Conservation (phyloP, 2,888 invertebrate genomes). For the Drosophila diplacantha region DNA sequence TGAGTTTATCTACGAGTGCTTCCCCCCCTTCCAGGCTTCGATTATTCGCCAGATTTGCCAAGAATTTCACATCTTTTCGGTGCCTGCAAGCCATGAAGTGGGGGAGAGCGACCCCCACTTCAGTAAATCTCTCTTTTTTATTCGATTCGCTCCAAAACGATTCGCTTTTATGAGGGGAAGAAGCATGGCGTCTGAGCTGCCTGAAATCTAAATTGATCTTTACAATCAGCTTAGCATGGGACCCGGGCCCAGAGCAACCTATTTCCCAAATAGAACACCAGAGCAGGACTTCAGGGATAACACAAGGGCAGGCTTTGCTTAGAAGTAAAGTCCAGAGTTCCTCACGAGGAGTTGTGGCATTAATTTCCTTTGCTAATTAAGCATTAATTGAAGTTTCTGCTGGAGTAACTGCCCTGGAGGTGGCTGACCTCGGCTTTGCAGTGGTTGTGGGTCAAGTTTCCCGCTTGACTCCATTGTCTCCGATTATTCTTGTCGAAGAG, state of each 20-base stretch:
- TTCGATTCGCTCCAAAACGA: conserved; percentile 8
- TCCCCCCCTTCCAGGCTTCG: conserved; percentile 18
- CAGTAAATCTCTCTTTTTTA: conserved; percentile 29
- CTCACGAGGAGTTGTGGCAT: background rate
- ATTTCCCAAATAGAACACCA: background rate
- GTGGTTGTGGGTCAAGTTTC: background rate
- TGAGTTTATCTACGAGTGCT: conserved; percentile 43
- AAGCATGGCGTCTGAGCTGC: background rate
- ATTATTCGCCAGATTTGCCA: conserved; percentile 32
- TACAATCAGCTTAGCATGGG: background rate
- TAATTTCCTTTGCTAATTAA: background rate
- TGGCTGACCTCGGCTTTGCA: background rate
- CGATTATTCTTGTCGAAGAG: background rate
- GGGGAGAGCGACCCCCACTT: background rate
- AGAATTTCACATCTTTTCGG: conserved; percentile 26
- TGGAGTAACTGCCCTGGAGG: background rate
- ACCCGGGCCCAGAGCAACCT: background rate
- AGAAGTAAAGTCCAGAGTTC: background rate
- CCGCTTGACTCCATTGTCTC: background rate
- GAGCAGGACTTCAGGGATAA: background rate
- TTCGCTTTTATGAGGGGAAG: background rate
- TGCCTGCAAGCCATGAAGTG: background rate
- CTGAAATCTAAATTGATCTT: conserved; percentile 26
- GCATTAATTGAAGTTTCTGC: background rate
- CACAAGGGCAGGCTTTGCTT: too few relatives aligned